These are phyloP conservation scores for Malurus leucopterus DNA, from an alignment of 2,797 vertebrate genomes.

Conservation along the genomic window DNA sequence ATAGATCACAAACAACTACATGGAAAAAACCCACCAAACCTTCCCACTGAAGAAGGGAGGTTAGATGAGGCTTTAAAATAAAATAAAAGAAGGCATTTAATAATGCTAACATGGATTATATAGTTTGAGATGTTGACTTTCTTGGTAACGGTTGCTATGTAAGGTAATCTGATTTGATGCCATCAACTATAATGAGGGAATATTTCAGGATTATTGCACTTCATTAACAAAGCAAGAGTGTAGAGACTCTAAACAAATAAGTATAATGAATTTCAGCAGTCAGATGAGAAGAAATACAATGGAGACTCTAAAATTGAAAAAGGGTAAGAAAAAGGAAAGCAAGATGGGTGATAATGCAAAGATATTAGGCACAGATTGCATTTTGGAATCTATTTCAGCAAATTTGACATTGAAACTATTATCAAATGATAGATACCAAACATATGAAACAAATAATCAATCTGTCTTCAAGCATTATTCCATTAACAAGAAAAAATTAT, in stretches of 20 bases:
- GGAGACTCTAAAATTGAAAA: neutral
- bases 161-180: conserved; percentile 65
- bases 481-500: neutral
- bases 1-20: conserved; percentile 54
- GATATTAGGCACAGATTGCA: neutral
- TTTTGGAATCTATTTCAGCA: neutral
- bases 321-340: neutral
- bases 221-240: conserved; percentile 33
- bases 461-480: neutral
- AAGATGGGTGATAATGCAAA: neutral
- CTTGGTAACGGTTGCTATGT: conserved; percentile 65
- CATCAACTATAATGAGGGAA: conserved; percentile 57
- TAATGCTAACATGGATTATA: conserved; percentile 56
- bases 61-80: conserved; percentile 59
- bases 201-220: conserved; percentile 56
- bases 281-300: conserved; percentile 13
- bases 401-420: neutral
- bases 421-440: neutral
- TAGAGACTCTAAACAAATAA: conserved; percentile 60
- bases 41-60: conserved; percentile 48
- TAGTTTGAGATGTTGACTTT: conserved; percentile 66
- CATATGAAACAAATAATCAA: neutral
- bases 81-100: conserved; percentile 40
- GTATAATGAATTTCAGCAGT: conserved; percentile 24
- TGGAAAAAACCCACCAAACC: neutral